Evolutionary conservation across 2,888 invertebrate genomes (phyloP), one percentile per base, ranked within the genome.

Genomic region (Eupithecia abbreviata): DNA sequence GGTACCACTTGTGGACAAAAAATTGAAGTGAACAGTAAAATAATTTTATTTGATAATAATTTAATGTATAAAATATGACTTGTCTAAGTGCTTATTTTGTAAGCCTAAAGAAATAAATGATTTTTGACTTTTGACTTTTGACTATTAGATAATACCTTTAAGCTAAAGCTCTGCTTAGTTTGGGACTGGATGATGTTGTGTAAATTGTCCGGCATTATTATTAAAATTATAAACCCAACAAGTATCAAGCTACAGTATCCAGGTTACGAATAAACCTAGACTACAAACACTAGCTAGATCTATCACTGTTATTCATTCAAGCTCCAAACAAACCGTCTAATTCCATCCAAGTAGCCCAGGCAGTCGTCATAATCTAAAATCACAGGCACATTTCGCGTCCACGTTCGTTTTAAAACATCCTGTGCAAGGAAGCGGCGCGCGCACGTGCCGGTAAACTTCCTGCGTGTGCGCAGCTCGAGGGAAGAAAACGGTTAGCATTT

Each of bases 361-460:
- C 66, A 66, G 42, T 45, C 49, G 70, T 68, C 67, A 49, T 73
- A 73, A 77, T 75, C 77, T 77, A 75, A 69, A 78, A 76, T 69
- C 69, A 67, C 75, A 42, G 71, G 74, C 76, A 76, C 71, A 73
- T 69, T 77, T 73, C 75, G 77, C 77, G 83, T 86, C 62, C 30
- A 62, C 84, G 84, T 88, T 88, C 88, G 89, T 90, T 92, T 92
- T 92, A 89, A 92, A 94, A 93, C 94, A 94, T 94, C 94, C 94
- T 94, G 94, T 94, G 91, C 83, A 81, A 88, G 90, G 91, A 91
- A 90, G 87, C 88, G 79, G 78, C 79, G 86, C 91, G 93, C 94
- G 93, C 94, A 93, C 94, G 93, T 93, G 94, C 92, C 86, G 70
- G 90, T 90, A 90, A 90, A 92, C 93, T 93, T 93, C 93, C 93